Conservation (phyloP, 2,888 invertebrate species). For the Drosophila differens region DNA sequence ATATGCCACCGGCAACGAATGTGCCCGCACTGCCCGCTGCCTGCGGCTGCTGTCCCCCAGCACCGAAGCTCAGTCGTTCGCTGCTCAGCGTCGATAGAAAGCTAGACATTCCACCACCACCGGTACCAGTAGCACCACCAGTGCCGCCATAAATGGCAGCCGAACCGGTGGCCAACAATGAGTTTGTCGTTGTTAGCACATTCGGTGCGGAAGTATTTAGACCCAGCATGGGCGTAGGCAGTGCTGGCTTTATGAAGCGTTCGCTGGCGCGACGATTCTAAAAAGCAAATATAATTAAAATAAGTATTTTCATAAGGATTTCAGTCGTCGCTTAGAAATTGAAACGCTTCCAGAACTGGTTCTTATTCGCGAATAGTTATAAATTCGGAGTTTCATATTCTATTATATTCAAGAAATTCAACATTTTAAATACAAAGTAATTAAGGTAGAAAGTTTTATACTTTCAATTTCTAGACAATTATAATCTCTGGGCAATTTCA, state of each 20-base stretch:
- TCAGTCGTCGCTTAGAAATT: background rate
- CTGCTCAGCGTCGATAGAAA: conserved; percentile 78
- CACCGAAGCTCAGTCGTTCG: conserved; percentile 76
- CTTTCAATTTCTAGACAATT: background rate
- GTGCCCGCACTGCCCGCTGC: conserved; percentile 50
- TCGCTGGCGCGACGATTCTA: conserved; percentile 90
- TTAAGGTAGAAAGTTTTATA: background rate
- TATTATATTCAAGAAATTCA: background rate
- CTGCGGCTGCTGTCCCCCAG: conserved; percentile 19
- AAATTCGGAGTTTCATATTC: background rate
- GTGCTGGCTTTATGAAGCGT: conserved; percentile 94
- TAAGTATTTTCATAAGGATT: background rate
- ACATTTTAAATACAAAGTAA: background rate
- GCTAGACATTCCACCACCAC: conserved; percentile 55
- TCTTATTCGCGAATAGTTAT: background rate
- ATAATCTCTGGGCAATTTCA: background rate
- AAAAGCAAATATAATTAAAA: conserved; percentile 13
- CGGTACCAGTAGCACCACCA: conserved; percentile 18
- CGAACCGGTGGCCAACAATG: conserved; percentile 69
- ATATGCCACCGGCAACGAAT: conserved; percentile 66
- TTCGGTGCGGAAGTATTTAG: conserved; percentile 86
- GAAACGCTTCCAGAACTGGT: background rate
- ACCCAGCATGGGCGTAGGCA: conserved; percentile 88
- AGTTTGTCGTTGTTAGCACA: conserved; percentile 81
- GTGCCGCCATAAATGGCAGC: conserved; percentile 50